Conservation (phyloP, 1,140 invertebrate species). For the Solen grandis region DNA sequence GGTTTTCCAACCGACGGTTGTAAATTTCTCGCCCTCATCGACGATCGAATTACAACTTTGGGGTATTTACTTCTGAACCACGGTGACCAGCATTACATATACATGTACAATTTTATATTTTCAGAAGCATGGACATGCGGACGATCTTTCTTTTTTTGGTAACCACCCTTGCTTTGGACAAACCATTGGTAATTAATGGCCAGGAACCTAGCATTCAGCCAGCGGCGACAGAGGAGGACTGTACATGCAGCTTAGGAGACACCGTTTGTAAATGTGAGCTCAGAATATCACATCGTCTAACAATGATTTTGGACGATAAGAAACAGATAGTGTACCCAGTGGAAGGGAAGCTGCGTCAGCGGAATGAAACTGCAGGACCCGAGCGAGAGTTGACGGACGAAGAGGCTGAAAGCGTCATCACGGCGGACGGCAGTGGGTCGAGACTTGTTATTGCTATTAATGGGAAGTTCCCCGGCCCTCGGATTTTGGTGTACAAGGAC, state of each 20-base stretch:
- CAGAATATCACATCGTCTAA: not conserved
- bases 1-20: too few species aligned
- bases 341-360: not conserved
- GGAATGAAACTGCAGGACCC: not conserved
- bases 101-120: too few species aligned
- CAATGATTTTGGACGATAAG: constrained; percentile 10
- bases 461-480: constrained; percentile 70
- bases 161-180: too few species aligned
- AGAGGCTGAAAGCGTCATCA: constrained; percentile 58
- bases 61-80: too few species aligned
- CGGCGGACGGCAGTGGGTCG: constrained; percentile 65
- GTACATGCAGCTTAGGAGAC: not conserved
- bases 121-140: too few species aligned
- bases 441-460: constrained; percentile 69
- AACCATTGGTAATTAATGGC: too few species aligned
- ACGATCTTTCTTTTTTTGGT: too few species aligned
- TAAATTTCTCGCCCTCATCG: too few species aligned
- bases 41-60: too few species aligned
- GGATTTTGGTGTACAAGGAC: constrained; percentile 89
- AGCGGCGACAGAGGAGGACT: not conserved
- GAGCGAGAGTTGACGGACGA: not conserved
- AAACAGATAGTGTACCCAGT: not conserved
- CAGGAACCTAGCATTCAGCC: constrained; percentile 2
- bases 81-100: too few species aligned
- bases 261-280: constrained; percentile 23